Base-by-base conservation (phyloP, 1,140 invertebrate species). In the Zaprionus nigranus region DNA sequence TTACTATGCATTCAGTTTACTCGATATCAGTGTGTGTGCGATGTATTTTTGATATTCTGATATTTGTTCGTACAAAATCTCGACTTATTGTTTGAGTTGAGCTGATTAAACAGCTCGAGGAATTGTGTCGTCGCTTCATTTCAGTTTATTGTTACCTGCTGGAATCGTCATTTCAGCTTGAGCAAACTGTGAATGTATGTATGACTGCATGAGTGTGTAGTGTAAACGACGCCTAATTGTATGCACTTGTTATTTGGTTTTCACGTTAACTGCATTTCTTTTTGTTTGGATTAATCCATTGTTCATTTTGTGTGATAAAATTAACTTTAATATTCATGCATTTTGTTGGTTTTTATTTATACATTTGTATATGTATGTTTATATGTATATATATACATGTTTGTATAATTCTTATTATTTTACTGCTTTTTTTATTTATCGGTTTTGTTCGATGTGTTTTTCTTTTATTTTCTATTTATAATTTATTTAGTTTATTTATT, bases 1-100 rank as follows among this genome's bases (percentile, higher is more conserved):
- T 82, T 67, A 59, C 79, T 82, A 85, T 78, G 63, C 63, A 58
- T 75, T 82, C 61, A 20, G 54, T 54, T 49, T 38, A 46, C 22
- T 54, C 63, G 46, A 43, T 57, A 4, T 72, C 11, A 40, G 30
- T 59, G 51, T 53, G 30, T 17, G 40, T 57, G 51, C n/a, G 40
- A 36, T 49, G 34, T 54, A 22, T 62, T n/a, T 28, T 12, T 51
- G 22, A 43, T 17, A 61, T 30, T 36, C 5, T 49, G 13, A 28
- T 17, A 40, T 40, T 70, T n/a, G 24, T 17, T 49, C 22, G 26
- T 57, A 56, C n/a, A 12, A 38, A 67, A 66, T 59, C n/a, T 54
- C 57, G 30, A 58, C 28, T 54, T 5, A 15, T 43, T 24, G 49
- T n/a, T 36, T 28, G 28, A 28, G 58, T 36, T 61, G 12, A 51